These are phyloP conservation scores for Amblyraja radiata DNA, from an alignment of 2,797 vertebrate species.

Conservation along the genomic window DNA sequence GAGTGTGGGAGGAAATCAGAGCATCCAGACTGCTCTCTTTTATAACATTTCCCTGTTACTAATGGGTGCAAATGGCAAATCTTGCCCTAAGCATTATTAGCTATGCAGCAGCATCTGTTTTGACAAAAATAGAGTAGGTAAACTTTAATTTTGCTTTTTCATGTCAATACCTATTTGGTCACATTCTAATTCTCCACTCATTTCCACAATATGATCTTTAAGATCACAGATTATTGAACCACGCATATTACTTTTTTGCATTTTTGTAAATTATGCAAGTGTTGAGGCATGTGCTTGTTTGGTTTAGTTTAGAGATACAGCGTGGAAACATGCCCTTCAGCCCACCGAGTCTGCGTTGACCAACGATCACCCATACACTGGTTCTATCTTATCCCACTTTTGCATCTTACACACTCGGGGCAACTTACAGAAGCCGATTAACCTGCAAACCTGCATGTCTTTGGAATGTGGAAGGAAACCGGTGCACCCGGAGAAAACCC, in stretches of 20 bases:
- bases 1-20: too few species aligned
- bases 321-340: too few species aligned
- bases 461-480: too few species aligned
- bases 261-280: neutral
- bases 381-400: too few species aligned
- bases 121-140: neutral
- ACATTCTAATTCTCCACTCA: neutral
- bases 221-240: neutral
- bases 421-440: too few species aligned
- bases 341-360: too few species aligned
- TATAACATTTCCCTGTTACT: neutral
- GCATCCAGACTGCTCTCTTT: neutral
- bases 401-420: too few species aligned
- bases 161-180: neutral
- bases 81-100: neutral
- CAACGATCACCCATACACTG: too few species aligned
- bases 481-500: too few species aligned
- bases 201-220: neutral
- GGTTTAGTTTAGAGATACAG: too few species aligned
- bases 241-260: neutral
- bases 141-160: neutral
- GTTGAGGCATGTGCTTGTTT: too few species aligned
- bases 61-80: neutral
- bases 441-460: too few species aligned
- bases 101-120: neutral